Base-by-base conservation (phyloP, 2,888 invertebrate species). In the Andrena fulva region DNA sequence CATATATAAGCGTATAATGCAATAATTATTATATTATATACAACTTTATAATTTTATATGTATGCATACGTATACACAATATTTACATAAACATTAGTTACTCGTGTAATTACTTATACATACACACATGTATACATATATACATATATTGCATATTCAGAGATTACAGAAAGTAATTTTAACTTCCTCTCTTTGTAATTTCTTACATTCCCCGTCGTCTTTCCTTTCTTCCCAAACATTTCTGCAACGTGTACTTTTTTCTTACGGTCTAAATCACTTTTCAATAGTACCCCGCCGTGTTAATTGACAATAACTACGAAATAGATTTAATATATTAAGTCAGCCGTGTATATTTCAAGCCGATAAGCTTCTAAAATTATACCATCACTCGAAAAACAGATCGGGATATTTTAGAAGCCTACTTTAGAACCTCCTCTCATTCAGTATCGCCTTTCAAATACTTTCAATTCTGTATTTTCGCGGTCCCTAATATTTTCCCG, bases 31-130 rank as follows among this genome's bases (percentile, higher is more conserved):
- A 67, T 70, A 76, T 75, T 77, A 80, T 77, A 81, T 67, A 72
- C 52, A 69, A 81, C 69, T 84, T 85, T 81, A 81, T 85, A 84
- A 76, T 85, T 85, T 80, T 85, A 77, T 80, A 84, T 80, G 74
- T 78, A 82, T 80, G 74, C 73, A 77, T 77, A 77, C 63, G 77
- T 54, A 70, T 66, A 84, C 54, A 62, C 66, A 80, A 42, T 63
- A 68, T 60, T 56, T 56, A 82, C 48, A 71, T 83, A 77, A 82
- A 82, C 50, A 56, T 68, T 70, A 75, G 27, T 72, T 72, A 73
- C 8, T 78, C 67, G 71, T 78, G 73, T 82, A 84, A 67, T 72
- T 80, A 64, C 42, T 33, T 76, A 72, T 77, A 82, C 68, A 64
- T 64, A 63, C 59, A 73, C 16, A 62, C 68, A 63, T 20, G 54